A percentile compares a stretch with the other conserved stretches of the same genome.
These are phyloP conservation scores for Furcula furcula DNA, from an alignment of 2,888 invertebrate species.

Conservation along the genomic window DNA sequence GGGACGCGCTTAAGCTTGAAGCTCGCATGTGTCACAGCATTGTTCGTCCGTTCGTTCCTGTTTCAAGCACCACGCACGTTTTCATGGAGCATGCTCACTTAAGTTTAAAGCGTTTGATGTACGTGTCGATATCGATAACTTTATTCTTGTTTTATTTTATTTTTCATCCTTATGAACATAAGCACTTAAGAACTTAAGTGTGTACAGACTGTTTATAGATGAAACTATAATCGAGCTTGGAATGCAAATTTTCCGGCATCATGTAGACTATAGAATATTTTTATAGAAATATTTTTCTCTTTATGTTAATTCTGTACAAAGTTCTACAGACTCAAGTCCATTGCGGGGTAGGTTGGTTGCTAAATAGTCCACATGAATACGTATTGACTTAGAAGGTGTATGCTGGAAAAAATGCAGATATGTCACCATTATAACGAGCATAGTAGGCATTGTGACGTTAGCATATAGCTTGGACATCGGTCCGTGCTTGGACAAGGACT, in stretches of 20 bases:
- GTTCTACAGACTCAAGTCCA: conserved; percentile 3
- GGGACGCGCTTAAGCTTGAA: conserved; percentile 51
- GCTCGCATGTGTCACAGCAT: conserved; percentile 42
- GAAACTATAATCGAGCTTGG: too few species aligned
- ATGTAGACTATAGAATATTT: too few species aligned
- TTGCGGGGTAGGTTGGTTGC: too few species aligned
- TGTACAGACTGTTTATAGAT: too few species aligned
- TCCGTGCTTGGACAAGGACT: conserved; percentile 8
- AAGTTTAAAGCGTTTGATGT: too few species aligned
- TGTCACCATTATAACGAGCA: conserved; percentile 14
- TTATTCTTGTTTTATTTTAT: conserved; percentile 5
- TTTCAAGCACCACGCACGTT: conserved; percentile 28
- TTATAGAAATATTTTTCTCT: neutral
- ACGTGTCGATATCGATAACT: conserved; percentile 11
- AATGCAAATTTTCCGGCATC: neutral
- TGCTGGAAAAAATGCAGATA: conserved; percentile 13
- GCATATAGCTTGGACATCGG: conserved; percentile 15
- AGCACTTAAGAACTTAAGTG: too few species aligned
- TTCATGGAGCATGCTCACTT: conserved; percentile 30
- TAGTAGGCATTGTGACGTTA: conserved; percentile 29
- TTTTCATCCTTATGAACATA: too few species aligned
- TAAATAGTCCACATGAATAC: conserved; percentile 5
- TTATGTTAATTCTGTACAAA: conserved; percentile 12
- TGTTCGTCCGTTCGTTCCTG: conserved; percentile 28
- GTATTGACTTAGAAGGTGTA: conserved; percentile 16